These are phyloP conservation scores for Pithys albifrons DNA, from an alignment of 2,113 vertebrate genomes.

Conservation along the genomic window DNA sequence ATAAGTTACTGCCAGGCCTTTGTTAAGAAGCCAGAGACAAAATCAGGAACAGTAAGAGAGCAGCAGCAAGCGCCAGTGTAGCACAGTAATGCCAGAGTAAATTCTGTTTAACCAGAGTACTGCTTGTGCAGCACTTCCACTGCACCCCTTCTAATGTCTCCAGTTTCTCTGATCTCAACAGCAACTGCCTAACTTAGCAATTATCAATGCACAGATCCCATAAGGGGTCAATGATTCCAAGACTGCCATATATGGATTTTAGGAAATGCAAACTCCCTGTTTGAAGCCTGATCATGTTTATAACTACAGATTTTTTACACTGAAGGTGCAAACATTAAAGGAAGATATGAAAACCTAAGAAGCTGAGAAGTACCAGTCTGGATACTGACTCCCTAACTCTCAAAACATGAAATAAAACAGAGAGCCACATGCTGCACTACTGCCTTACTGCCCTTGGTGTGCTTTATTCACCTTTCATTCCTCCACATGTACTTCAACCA, in stretches of 20 bases:
- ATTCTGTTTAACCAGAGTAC: neutral
- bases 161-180: conserved; percentile 7
- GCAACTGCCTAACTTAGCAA: neutral
- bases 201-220: neutral
- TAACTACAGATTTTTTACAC: neutral
- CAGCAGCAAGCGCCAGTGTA: neutral
- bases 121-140: neutral
- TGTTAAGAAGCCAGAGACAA: neutral
- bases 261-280: neutral
- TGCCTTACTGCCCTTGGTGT: neutral
- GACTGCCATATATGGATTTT: neutral
- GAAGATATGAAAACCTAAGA: neutral
- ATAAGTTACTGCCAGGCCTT: neutral
- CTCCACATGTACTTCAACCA: neutral
- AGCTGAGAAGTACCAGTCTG: neutral
- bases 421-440: neutral
- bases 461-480: neutral
- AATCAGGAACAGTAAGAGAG: neutral
- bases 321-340: neutral
- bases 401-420: neutral
- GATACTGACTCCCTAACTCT: neutral
- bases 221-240: neutral
- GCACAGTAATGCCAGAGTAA: neutral
- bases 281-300: neutral
- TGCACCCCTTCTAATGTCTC: neutral